A percentile compares a stretch with the other conserved stretches of the same genome.
phyloP scores from a whole-genome alignment of 2,113 vertebrate species.

The Anser cygnoides region DNA sequence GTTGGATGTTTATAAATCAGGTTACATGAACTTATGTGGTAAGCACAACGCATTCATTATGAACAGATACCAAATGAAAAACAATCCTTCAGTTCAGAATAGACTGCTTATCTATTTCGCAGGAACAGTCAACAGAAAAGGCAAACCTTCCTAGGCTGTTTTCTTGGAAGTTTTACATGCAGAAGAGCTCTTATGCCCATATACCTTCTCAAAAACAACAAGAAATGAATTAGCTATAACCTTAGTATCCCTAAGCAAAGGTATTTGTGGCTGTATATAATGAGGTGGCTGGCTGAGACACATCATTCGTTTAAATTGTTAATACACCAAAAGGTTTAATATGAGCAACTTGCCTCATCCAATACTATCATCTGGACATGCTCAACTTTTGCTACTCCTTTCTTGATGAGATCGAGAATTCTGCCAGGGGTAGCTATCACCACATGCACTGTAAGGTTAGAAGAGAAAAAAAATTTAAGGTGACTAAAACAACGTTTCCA shows the following conservation, averaged over 20 bases:
- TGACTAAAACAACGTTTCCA: background rate
- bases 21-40: accelerated
- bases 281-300: background rate
- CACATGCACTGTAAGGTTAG: slow-evolving; percentile 88
- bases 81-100: background rate
- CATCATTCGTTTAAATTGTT: background rate
- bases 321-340: background rate
- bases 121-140: background rate
- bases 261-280: background rate
- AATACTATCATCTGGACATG: slow-evolving; percentile 98
- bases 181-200: background rate
- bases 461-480: slow-evolving; percentile 6
- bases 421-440: slow-evolving; percentile 97
- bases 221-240: background rate
- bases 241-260: background rate
- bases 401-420: slow-evolving; percentile 99
- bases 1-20: background rate
- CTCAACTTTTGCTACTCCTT: slow-evolving; percentile 97
- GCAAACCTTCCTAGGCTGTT: background rate
- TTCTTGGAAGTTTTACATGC: background rate
- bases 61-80: background rate
- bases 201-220: background rate
- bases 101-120: background rate
- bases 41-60: background rate
- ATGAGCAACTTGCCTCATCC: slow-evolving; percentile 87